A percentile compares a stretch with the other conserved stretches of the same genome.
Conservation (phyloP, 2,113 vertebrate genomes). For the Paracanthobrama guichenoti region DNA sequence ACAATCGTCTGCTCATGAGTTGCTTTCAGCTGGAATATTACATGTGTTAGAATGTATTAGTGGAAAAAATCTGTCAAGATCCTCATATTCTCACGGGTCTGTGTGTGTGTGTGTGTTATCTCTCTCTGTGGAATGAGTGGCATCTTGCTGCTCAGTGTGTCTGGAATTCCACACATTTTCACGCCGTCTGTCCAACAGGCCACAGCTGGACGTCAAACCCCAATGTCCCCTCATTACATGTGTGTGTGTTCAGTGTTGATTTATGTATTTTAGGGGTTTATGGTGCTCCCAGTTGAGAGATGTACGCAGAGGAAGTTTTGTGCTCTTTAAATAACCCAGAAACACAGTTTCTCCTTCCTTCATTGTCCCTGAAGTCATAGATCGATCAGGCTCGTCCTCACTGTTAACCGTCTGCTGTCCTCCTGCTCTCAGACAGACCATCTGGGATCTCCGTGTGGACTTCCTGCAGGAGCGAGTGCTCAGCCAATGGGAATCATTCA, state of each 20-base stretch:
- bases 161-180: not conserved
- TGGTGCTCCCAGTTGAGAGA: not conserved
- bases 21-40: too few relatives aligned
- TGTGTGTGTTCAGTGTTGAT: conserved; percentile 1
- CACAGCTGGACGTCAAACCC: conserved; percentile 14
- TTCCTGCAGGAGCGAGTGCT: conserved; percentile 89
- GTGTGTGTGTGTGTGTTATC: conserved; percentile 44
- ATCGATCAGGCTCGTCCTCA: too few relatives aligned
- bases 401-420: conserved; percentile 9
- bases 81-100: too few relatives aligned
- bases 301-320: conserved; percentile 18
- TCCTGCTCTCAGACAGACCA: conserved; percentile 78
- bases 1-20: too few relatives aligned
- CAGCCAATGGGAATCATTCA: conserved; percentile 84
- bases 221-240: not conserved
- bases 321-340: conserved; percentile 51
- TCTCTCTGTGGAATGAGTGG: conserved; percentile 34
- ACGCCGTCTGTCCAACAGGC: not conserved
- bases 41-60: too few relatives aligned
- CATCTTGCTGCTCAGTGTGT: conserved; percentile 1
- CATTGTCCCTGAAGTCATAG: not conserved
- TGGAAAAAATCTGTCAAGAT: too few relatives aligned
- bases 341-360: not conserved
- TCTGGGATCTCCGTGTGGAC: conserved; percentile 86
- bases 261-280: not conserved